Conservation (phyloP, 2,113 vertebrate genomes). For the Sus scrofa region DNA sequence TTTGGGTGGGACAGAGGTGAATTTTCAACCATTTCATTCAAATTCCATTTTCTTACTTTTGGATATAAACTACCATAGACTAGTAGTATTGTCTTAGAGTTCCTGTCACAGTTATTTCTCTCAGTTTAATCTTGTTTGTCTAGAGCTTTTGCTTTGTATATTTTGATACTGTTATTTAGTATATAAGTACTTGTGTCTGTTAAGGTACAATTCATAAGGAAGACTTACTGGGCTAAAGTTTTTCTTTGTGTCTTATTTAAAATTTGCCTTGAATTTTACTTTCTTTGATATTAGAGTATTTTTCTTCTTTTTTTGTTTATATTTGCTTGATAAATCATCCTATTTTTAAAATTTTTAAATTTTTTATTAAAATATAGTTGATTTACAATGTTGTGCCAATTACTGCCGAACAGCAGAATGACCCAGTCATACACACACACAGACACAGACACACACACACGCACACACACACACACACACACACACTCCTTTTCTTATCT, state of each 20-base stretch:
- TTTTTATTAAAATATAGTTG: no score
- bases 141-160: background rate
- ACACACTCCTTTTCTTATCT: no score
- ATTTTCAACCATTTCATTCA: background rate
- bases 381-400: no score
- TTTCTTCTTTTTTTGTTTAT: constrained; percentile 32
- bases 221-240: background rate
- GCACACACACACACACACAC: no score
- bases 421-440: no score
- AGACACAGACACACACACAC: no score
- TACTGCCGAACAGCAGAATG: no score
- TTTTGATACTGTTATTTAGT: constrained; percentile 20
- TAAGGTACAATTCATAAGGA: background rate
- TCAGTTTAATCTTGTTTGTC: background rate
- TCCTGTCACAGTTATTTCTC: background rate
- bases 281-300: constrained; percentile 31
- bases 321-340: constrained; percentile 12
- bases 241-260: constrained; percentile 6
- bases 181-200: background rate
- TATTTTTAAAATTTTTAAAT: background rate
- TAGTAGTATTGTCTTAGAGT: constrained; percentile 30
- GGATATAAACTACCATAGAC: background rate
- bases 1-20: constrained; percentile 20
- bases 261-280: constrained; percentile 43
- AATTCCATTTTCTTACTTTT: constrained; percentile 31